Conservation (phyloP, 2,888 invertebrate genomes). For the Dusona sp. region DNA sequence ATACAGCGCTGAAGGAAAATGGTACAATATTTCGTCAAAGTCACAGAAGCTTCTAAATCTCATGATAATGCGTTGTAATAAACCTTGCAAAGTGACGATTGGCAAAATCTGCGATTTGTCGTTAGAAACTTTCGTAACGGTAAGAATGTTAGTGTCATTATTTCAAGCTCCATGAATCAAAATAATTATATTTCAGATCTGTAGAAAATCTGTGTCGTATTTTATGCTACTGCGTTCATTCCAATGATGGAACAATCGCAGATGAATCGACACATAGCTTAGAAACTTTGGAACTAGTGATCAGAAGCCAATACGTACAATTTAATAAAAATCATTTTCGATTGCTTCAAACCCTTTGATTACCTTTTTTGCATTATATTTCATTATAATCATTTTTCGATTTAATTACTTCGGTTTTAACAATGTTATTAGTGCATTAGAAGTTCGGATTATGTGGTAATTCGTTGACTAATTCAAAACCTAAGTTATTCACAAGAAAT, state of each 20-base stretch:
- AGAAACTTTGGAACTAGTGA: neutral
- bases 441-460: neutral
- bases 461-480: neutral
- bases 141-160: slow-evolving; percentile 8
- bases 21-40: slow-evolving; percentile 32
- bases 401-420: neutral
- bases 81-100: slow-evolving; percentile 46
- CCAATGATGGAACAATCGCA: neutral
- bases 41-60: slow-evolving; percentile 40
- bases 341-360: neutral
- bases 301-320: neutral
- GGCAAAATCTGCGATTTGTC: slow-evolving; percentile 42
- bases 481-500: neutral
- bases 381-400: neutral
- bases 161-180: neutral
- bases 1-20: slow-evolving; percentile 13
- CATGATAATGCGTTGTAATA: slow-evolving; percentile 37
- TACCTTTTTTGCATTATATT: neutral
- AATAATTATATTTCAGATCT: slow-evolving; percentile 17
- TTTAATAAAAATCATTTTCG: neutral
- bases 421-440: neutral
- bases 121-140: slow-evolving; percentile 44
- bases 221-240: slow-evolving; percentile 47
- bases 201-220: slow-evolving; percentile 44
- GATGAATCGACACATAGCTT: neutral